These are phyloP conservation scores for Muscina levida DNA, from an alignment of 2,888 invertebrate genomes.

Conservation along the genomic window DNA sequence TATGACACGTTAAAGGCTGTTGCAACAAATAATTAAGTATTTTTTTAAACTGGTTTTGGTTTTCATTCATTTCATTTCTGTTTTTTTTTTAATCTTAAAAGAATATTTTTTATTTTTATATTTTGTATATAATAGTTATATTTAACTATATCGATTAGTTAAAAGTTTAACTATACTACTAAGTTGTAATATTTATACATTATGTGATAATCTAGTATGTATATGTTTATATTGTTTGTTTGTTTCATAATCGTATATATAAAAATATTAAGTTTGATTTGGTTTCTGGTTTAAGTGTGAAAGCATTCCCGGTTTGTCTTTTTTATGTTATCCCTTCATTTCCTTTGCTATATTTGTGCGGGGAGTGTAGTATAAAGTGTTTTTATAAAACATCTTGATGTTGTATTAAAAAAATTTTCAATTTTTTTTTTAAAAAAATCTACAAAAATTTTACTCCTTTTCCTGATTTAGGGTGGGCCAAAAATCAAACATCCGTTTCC, in stretches of 20 bases:
- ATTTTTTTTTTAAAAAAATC: conserved; percentile 20
- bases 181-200: neutral
- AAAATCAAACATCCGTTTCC: conserved; percentile 78
- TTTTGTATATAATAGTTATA: conserved; percentile 34
- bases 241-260: neutral
- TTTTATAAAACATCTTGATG: neutral
- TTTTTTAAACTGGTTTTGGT: conserved; percentile 11
- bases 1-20: conserved; percentile 4
- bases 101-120: too few species aligned
- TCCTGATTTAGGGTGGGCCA: conserved; percentile 36
- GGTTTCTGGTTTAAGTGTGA: conserved; percentile 10
- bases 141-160: conserved; percentile 11
- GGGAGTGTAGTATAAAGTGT: neutral
- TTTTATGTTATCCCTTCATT: neutral
- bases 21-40: neutral
- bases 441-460: conserved; percentile 44
- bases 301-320: conserved; percentile 11
- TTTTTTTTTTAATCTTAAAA: conserved; percentile 11
- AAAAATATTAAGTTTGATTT: conserved; percentile 22
- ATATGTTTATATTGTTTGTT: conserved; percentile 1
- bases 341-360: neutral
- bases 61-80: neutral
- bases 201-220: neutral
- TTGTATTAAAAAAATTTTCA: conserved; percentile 11
- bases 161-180: conserved; percentile 26